Base-by-base conservation (phyloP, 2,888 invertebrate species). In the Ophion ventricosus region DNA sequence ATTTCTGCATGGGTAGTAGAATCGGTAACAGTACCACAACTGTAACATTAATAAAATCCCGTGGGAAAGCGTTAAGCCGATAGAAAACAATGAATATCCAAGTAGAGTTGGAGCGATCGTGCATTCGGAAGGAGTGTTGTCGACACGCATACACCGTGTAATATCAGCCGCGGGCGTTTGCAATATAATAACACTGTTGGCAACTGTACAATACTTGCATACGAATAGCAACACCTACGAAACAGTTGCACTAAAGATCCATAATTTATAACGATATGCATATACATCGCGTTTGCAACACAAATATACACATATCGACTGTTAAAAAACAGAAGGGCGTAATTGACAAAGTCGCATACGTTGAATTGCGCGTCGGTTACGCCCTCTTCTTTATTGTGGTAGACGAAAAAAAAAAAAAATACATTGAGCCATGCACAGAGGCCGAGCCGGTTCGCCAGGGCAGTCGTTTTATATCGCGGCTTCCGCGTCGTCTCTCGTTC, bases 381-480 rank as follows among this genome's bases (percentile, higher is more conserved):
- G 54, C 11, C 70, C 56, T 57, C 14, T 54, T 23, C 7, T 64
- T 64, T 49, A 17, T 17, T 0, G 23, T 8, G 40, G 63, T 23
- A 20, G 43, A 66, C 43, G 29, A 35, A 64, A 64, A 26, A 35
- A 54, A 54, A 17, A 14, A 54, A 54, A 54, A 17, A 54, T 54
- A 17, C 54, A 54, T 7, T n/a, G 17, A 54, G 4, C 4, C 54
- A 54, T n/a, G 57, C 8, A 57, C 7, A 35, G 35, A 35, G 35
- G 64, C 35, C n/a, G 43, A 43, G 43, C 66, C n/a, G 43, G 40
- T 67, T 67, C 17, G 14, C 43, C 43, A 43, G 43, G 56, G 67
- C 75, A 76, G 63, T 70, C 81, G 66, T 81, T 81, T 81, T 26
- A 75, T 76, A 61, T 69, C 56, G 17, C 10, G 69, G 63, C 75